These are phyloP conservation scores for Plecotus auritus DNA, from an alignment of 2,113 vertebrate species.

Conservation along the genomic window DNA sequence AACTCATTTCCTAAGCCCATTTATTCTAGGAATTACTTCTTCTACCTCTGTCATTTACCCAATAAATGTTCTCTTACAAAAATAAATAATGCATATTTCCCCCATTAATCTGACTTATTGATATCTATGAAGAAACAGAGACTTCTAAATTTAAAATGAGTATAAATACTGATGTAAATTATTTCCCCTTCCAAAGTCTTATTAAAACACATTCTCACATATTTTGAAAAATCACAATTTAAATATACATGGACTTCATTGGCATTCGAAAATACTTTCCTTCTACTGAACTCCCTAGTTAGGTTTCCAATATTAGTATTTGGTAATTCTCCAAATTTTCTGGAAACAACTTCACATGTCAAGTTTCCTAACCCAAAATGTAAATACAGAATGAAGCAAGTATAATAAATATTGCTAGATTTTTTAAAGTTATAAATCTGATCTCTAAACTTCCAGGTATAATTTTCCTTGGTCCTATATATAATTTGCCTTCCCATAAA, in stretches of 20 bases:
- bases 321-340: neutral
- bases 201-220: neutral
- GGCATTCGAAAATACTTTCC: neutral
- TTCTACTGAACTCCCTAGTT: neutral
- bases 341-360: neutral
- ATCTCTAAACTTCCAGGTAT: neutral
- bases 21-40: no score
- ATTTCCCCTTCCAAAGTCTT: constrained; percentile 3
- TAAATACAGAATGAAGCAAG: neutral
- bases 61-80: no score
- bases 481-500: neutral
- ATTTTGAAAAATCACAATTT: neutral
- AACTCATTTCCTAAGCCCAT: no score
- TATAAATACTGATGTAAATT: constrained; percentile 1
- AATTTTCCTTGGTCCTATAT: neutral
- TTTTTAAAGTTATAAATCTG: neutral
- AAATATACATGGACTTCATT: neutral
- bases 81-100: neutral
- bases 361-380: neutral
- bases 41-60: no score
- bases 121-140: neutral
- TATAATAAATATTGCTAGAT: neutral
- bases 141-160: neutral
- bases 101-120: neutral
- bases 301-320: constrained; percentile 9